Evolutionary conservation across 1,140 invertebrate genomes (phyloP), one percentile per base, ranked within the genome.

Genomic region (Anagrus nilaparvatae): DNA sequence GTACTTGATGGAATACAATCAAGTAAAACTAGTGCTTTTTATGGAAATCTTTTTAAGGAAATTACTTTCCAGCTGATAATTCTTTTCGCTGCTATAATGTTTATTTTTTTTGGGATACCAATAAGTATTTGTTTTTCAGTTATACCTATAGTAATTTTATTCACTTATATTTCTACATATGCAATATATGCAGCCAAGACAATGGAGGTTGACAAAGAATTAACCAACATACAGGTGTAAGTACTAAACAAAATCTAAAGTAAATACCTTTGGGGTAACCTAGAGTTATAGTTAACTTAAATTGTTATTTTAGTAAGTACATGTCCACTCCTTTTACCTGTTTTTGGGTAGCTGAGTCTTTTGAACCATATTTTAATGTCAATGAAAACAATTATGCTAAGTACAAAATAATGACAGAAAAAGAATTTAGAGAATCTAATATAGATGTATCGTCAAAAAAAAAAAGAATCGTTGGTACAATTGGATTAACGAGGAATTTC

Each of bases 71-170:
- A 73, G 50, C 33, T 65, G 1, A 69, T 73, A 50, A 62, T 74
- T 23, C 43, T 74, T 7, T 46, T 61, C 31, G 61, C 70, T 16
- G 71, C 72, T 8, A 53, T 74, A 13, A 63, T 70, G 62, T 74
- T 72, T 25, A 72, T 74, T 17, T 70, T 73, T 38, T 60, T 74
- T 40, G 72, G 70, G n/a, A 49, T 74, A 14, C 70, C 70, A 5
- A 59, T 74, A 4, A 60, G 60, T 0, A 48, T 66, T 47, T 74
- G 71, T 32, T 20, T 72, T 3, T 25, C 59, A 4, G 59, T 69
- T 0, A 56, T 75, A 34, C 73, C 72, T 1, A 28, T 64, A 12
- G 63, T 71, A 2, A 53, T 72, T 13, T 18, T 61, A 14, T 17
- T 66, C 4, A 65, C 65, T 17, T 75, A 74, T 24, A 21, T 63